Conservation (phyloP, 2,113 vertebrate species). For the Nesospiza acunhae region DNA sequence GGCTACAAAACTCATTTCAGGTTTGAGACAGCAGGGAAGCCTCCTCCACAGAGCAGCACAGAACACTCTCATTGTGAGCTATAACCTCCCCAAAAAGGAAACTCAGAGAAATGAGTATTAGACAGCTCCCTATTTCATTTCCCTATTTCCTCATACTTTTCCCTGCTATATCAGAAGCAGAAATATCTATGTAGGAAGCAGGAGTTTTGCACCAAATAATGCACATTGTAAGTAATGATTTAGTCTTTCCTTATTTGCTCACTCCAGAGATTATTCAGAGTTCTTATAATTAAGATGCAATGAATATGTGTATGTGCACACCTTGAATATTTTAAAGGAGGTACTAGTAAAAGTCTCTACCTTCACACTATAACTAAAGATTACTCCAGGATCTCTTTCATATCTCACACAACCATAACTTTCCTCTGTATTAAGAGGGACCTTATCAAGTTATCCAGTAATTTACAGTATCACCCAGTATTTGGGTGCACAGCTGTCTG, state of each 20-base stretch:
- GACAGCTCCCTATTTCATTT: not conserved
- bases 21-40: not conserved
- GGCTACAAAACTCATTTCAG: not conserved
- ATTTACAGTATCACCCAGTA: not conserved
- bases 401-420: not conserved
- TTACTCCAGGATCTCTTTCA: not conserved
- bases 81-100: not conserved
- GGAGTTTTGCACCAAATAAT: not conserved
- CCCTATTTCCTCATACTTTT: not conserved
- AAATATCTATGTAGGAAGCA: not conserved
- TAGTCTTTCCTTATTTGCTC: not conserved
- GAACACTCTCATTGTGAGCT: not conserved
- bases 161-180: not conserved
- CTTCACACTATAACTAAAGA: not conserved
- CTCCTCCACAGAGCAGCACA: not conserved
- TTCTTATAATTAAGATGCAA: not conserved
- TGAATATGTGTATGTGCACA: accelerated
- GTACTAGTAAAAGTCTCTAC: not conserved
- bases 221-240: not conserved
- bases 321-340: not conserved
- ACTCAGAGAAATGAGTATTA: not conserved
- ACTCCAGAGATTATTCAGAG: not conserved
- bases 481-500: no score
- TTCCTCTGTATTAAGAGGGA: not conserved
- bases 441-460: accelerated